Base-by-base conservation (phyloP, 1,140 invertebrate species). In the Brachionus paranguensis region DNA sequence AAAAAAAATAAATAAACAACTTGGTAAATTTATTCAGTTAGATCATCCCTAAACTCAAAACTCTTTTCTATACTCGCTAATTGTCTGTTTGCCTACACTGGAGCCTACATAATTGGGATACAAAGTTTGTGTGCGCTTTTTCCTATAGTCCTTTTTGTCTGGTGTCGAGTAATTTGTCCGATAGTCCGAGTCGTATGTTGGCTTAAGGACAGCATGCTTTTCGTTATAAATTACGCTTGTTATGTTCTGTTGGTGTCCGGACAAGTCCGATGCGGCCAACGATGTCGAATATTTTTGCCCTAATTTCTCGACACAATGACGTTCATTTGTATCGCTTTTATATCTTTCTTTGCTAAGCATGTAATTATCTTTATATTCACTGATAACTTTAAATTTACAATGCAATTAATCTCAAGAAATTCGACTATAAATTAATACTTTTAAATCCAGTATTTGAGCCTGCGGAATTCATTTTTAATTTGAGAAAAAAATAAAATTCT, bases 351-450 rank as follows among this genome's bases (percentile, higher is more conserved):
- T 50, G 11, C 17, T 14, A 14, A 27, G 43, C 45, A 76, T 50
- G 27, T 76, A 76, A 50, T 76, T 76, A 12, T 76, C 72, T 76
- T 76, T 47, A 76, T 76, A 76, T 29, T 76, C 72, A 27, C 43
- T 50, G 24, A 53, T 76, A 43, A 47, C 72, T 76, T 47, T 14
- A 50, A 50, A 27, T 50, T 50, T 76, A 1, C 24, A 76, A 76
- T 76, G 6, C 27, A 70, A 41, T 70, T 37, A 70, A 70, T 14
- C 27, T 33, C 14, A n/a, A 33, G 24, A 37, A 70, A 37, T 33
- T n/a, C 24, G 24, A n/a, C 27, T 70, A 70, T 37, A 33, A 70
- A 37, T 70, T 24, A 33, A 27, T 70, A 70, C 65, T 70, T 70
- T 70, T 70, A 70, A 70, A 70, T 70, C 65, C 65, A 37, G 10